phyloP scores from a whole-genome alignment of 2,888 invertebrate genomes.

The Onthophagus sagittarius region DNA sequence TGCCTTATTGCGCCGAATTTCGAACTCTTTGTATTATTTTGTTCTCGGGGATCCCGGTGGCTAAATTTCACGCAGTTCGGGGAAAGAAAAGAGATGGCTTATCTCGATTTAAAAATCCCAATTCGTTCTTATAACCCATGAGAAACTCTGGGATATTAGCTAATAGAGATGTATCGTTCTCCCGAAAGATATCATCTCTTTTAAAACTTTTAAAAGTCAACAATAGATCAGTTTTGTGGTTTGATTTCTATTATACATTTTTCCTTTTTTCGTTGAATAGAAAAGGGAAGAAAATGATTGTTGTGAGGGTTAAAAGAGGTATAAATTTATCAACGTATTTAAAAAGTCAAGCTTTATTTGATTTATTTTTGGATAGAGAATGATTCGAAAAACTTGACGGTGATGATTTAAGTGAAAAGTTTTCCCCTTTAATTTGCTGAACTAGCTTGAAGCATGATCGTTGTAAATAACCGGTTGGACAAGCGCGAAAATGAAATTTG shows the following conservation, averaged over 20 bases:
- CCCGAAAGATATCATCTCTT: not conserved
- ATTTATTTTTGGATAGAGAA: constrained; percentile 26
- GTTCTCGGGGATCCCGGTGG: constrained; percentile 1
- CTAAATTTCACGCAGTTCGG: not conserved
- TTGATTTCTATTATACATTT: not conserved
- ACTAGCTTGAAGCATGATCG: not conserved
- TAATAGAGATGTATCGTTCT: constrained; percentile 6
- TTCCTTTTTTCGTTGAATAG: not conserved
- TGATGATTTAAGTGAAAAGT: not conserved
- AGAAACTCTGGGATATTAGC: constrained; percentile 2
- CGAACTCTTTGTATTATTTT: not conserved
- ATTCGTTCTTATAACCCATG: not conserved
- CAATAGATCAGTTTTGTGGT: not conserved
- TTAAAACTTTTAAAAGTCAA: not conserved
- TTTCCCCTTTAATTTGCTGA: not conserved
- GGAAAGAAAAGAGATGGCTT: not conserved
- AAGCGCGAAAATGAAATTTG: constrained; percentile 8
- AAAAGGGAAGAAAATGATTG: not conserved
- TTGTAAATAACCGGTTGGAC: not conserved
- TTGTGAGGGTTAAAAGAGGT: not conserved
- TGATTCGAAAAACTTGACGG: not conserved
- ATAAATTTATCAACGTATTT: not conserved
- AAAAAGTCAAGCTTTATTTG: not conserved
- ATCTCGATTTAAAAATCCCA: not conserved
- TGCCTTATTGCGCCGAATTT: constrained; percentile 1